Percentiles rank a stretch among this genome's conserved stretches.
phyloP scores from a whole-genome alignment of 2,888 invertebrate species.

The Pilophorus perplexus region DNA sequence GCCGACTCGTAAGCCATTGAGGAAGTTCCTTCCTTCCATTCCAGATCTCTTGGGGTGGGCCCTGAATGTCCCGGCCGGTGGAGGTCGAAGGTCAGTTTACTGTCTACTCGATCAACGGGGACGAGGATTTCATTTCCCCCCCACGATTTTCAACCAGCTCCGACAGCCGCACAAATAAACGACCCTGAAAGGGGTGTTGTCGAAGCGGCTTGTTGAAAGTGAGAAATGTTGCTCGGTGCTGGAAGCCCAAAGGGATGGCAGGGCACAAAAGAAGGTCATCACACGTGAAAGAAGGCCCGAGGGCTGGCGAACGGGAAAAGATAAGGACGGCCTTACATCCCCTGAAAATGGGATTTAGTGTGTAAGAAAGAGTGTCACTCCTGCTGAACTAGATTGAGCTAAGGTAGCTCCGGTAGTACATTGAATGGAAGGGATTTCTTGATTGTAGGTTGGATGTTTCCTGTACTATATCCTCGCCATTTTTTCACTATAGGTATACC shows the following conservation, averaged over 20 bases:
- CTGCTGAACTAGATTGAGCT: constrained; percentile 23
- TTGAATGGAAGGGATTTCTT: constrained; percentile 1
- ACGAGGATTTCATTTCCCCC: constrained; percentile 38
- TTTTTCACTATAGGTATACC: too few relatives aligned
- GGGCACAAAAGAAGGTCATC: constrained; percentile 32
- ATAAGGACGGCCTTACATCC: constrained; percentile 17
- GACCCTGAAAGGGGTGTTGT: neutral
- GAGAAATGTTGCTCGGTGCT: constrained; percentile 36
- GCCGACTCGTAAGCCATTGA: too few relatives aligned
- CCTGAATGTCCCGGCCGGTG: constrained; percentile 19
- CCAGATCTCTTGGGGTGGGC: too few relatives aligned
- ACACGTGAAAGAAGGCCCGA: constrained; percentile 34
- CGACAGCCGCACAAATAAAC: constrained; percentile 27
- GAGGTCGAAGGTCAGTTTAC: constrained; percentile 24
- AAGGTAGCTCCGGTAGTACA: neutral
- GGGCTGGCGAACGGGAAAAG: constrained; percentile 19
- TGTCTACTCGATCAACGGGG: constrained; percentile 34
- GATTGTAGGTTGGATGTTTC: constrained; percentile 20
- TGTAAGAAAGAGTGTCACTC: constrained; percentile 27
- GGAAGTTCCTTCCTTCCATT: too few relatives aligned
- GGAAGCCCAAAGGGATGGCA: constrained; percentile 15
- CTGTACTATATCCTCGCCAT: neutral
- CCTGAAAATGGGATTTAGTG: constrained; percentile 19
- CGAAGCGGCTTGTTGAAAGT: constrained; percentile 33
- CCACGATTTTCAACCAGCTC: constrained; percentile 19